A percentile compares a stretch with the other conserved stretches of the same genome.
Conservation (phyloP, 2,888 invertebrate genomes). For the Ephialtes manifestator region DNA sequence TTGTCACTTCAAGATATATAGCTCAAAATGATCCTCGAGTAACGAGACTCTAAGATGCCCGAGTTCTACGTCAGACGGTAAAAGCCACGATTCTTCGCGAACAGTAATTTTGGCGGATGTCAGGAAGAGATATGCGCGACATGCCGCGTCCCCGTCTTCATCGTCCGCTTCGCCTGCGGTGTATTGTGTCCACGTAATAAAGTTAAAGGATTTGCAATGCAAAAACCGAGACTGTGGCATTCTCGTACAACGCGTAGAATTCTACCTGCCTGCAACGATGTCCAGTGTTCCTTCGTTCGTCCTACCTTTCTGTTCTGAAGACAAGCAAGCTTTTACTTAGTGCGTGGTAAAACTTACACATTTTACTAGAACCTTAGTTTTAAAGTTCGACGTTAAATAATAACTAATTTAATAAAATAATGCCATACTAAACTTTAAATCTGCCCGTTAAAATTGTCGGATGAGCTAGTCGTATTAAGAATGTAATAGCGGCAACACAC, state of each 20-base stretch:
- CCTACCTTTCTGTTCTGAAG: constrained; percentile 21
- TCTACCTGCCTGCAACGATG: constrained; percentile 20
- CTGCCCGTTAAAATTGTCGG: background rate
- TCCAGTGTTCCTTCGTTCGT: constrained; percentile 30
- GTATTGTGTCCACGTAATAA: constrained; percentile 79
- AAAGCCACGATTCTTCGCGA: constrained; percentile 43
- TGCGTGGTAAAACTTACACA: constrained; percentile 19
- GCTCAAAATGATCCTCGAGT: background rate
- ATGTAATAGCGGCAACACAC: background rate
- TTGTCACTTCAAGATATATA: constrained; percentile 1
- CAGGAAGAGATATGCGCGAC: constrained; percentile 54
- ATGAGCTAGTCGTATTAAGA: background rate
- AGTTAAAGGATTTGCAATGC: constrained; percentile 81
- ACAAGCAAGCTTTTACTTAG: constrained; percentile 51
- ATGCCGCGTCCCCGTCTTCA: constrained; percentile 43
- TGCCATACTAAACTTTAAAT: background rate
- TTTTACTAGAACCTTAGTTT: constrained; percentile 17
- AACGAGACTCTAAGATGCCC: constrained; percentile 47
- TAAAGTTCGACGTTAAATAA: background rate
- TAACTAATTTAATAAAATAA: constrained; percentile 45
- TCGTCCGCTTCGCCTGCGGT: constrained; percentile 59
- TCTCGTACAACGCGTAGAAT: constrained; percentile 50
- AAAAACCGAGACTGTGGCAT: constrained; percentile 68
- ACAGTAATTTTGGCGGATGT: constrained; percentile 31
- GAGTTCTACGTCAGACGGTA: constrained; percentile 31